Evolutionary conservation across 2,888 invertebrate genomes (phyloP).

Genomic region (Apamea sordens): DNA sequence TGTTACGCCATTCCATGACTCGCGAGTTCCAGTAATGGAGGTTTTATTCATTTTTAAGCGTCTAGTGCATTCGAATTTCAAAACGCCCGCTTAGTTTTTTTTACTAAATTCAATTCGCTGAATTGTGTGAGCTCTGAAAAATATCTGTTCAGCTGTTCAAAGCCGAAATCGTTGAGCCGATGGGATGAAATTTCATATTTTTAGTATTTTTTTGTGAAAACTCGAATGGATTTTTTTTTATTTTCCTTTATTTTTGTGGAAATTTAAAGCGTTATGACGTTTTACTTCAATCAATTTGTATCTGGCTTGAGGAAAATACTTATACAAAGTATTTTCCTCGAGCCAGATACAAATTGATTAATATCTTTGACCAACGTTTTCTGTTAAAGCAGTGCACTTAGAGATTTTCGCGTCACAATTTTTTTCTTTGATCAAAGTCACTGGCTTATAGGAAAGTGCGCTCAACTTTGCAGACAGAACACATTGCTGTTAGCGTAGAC

Average conservation of each 20-base stretch:
- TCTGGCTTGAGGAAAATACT: background rate
- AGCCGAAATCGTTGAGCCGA: background rate
- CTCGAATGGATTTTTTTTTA: background rate
- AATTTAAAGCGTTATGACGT: background rate
- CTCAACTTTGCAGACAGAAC: slow-evolving; percentile 19
- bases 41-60: slow-evolving; percentile 39
- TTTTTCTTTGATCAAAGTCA: slow-evolving; percentile 25
- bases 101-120: background rate
- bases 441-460: slow-evolving; percentile 14
- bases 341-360: too few species aligned
- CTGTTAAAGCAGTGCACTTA: slow-evolving; percentile 1
- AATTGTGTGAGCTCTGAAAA: background rate
- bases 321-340: too few species aligned
- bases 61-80: slow-evolving; percentile 20
- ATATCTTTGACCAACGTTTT: background rate
- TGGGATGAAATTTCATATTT: slow-evolving; percentile 20
- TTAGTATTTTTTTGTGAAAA: slow-evolving; percentile 1
- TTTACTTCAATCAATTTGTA: slow-evolving; percentile 15
- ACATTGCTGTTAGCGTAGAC: slow-evolving; percentile 6
- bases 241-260: background rate
- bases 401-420: background rate
- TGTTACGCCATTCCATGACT: slow-evolving; percentile 45
- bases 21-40: slow-evolving; percentile 42
- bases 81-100: background rate
- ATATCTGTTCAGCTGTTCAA: background rate